phyloP scores from a whole-genome alignment of 2,113 vertebrate species.

The Silurus meridionalis region DNA sequence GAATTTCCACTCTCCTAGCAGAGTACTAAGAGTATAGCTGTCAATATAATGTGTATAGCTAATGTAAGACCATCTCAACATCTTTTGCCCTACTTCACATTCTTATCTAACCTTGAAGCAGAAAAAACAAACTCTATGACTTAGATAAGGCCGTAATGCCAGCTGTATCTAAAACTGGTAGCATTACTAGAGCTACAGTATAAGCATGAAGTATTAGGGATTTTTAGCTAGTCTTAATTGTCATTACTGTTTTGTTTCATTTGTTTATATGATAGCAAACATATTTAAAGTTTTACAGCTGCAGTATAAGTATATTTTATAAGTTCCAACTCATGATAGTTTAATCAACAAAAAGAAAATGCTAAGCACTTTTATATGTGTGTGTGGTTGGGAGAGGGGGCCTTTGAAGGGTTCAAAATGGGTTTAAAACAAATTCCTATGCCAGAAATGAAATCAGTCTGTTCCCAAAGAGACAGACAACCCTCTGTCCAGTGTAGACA shows the following conservation, averaged over 20 bases:
- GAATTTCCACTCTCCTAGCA: neutral
- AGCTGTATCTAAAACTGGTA: neutral
- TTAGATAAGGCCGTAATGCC: neutral
- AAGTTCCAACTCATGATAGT: neutral
- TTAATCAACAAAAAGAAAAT: neutral
- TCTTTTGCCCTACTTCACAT: neutral
- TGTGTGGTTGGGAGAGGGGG: no score
- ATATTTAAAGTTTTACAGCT: neutral
- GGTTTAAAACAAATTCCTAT: neutral
- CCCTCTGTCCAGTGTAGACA: neutral
- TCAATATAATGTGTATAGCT: neutral
- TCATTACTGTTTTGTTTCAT: neutral
- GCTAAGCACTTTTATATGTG: neutral
- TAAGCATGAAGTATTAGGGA: neutral
- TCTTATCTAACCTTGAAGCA: neutral
- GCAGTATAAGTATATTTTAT: neutral
- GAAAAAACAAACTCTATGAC: neutral
- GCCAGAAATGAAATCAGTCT: neutral
- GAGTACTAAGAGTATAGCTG: neutral
- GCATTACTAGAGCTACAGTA: neutral
- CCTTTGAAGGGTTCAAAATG: no score
- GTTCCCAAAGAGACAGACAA: neutral
- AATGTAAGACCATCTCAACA: neutral
- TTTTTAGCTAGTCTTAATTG: neutral
- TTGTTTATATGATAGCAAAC: neutral